Evolutionary conservation across 2,797 vertebrate genomes (phyloP).

Genomic region (Galagoides demidoff): DNA sequence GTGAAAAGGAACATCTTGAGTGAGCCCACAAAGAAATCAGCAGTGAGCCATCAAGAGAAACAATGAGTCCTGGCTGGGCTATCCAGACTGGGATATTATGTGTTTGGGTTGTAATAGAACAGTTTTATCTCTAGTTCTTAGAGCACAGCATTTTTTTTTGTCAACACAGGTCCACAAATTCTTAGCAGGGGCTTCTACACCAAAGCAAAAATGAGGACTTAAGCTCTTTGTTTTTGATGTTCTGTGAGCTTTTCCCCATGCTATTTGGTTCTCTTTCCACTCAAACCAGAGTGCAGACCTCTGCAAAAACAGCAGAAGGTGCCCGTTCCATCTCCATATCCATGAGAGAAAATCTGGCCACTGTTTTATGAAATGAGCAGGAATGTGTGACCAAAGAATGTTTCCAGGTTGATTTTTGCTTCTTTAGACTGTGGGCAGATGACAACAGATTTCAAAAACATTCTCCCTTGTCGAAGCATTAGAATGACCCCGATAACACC

Average conservation of each 20-base stretch:
- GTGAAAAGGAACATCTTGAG: neutral
- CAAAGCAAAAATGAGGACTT: neutral
- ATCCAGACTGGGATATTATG: neutral
- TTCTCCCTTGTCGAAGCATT: slow-evolving; percentile 28
- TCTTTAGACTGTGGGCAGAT: slow-evolving; percentile 40
- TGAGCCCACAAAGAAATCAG: neutral
- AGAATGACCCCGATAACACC: slow-evolving; percentile 38
- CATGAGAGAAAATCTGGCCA: neutral
- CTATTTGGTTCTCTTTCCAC: neutral
- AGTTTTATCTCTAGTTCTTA: slow-evolving; percentile 14
- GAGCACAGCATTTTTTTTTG: neutral
- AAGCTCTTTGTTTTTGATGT: neutral
- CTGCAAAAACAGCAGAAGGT: neutral
- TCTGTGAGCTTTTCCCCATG: neutral
- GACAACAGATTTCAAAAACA: slow-evolving; percentile 61
- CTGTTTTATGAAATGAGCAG: slow-evolving; percentile 65
- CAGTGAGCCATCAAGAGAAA: neutral
- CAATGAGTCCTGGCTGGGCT: neutral
- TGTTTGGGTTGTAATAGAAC: neutral
- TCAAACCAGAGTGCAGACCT: neutral
- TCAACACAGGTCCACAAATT: neutral
- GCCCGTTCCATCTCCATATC: neutral
- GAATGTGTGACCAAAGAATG: slow-evolving; percentile 71
- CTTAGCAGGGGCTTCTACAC: neutral
- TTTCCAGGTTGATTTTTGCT: slow-evolving; percentile 68